These are phyloP conservation scores for Chymomyza caudatula DNA, from an alignment of 2,888 invertebrate genomes.

Conservation along the genomic window DNA sequence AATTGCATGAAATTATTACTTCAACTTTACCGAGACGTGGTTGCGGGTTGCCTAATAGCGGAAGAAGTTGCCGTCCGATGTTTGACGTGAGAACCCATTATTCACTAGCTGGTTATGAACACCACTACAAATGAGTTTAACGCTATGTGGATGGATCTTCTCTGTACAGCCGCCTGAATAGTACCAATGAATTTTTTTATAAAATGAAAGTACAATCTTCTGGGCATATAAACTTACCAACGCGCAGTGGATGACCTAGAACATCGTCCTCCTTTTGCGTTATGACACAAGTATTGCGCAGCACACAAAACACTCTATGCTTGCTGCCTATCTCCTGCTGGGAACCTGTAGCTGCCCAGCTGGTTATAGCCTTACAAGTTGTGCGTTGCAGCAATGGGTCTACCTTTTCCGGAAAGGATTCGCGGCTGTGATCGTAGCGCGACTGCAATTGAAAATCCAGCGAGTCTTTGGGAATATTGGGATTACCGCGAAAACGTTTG, in stretches of 20 bases:
- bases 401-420: constrained; percentile 82
- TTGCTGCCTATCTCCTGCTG: constrained; percentile 43
- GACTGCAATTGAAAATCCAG: constrained; percentile 84
- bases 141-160: constrained; percentile 84
- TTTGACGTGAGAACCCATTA: constrained; percentile 88
- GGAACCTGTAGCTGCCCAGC: constrained; percentile 47
- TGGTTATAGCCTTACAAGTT: constrained; percentile 78
- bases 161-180: constrained; percentile 82
- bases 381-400: constrained; percentile 85
- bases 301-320: constrained; percentile 80
- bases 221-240: constrained; percentile 55
- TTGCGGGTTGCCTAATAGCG: constrained; percentile 80
- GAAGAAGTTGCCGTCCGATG: constrained; percentile 85
- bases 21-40: too few species aligned
- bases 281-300: constrained; percentile 81
- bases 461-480: constrained; percentile 81
- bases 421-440: constrained; percentile 84
- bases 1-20: too few species aligned
- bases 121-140: constrained; percentile 89
- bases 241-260: constrained; percentile 79
- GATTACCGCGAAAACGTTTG: constrained; percentile 75
- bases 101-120: constrained; percentile 89
- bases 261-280: constrained; percentile 75
- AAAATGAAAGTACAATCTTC: background rate
- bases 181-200: background rate